phyloP scores from a whole-genome alignment of 2,888 invertebrate genomes.

The Cerceris rybyensis region DNA sequence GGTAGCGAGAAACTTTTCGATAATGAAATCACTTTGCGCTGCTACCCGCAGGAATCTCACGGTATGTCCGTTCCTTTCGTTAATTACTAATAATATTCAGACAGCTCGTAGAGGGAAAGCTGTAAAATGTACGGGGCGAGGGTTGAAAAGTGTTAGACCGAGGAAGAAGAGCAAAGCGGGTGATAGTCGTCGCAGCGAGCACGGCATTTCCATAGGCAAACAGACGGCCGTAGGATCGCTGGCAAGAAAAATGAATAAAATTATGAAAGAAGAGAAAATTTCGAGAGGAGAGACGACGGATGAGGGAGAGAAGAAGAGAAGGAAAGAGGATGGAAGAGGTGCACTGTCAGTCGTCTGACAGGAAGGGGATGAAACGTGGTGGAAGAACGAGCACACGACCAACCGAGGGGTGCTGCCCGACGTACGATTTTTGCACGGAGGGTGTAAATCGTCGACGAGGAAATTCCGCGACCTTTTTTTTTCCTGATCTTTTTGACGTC shows the following conservation, averaged over 20 bases:
- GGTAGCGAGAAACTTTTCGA: slow-evolving; percentile 29
- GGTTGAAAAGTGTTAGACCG: slow-evolving; percentile 40
- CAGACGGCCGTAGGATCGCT: slow-evolving; percentile 60
- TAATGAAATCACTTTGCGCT: slow-evolving; percentile 49
- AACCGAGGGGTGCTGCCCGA: slow-evolving; percentile 44
- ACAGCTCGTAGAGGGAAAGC: slow-evolving; percentile 44
- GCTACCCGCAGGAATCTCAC: slow-evolving; percentile 9
- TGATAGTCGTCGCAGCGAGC: slow-evolving; percentile 38
- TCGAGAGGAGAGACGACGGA: slow-evolving; percentile 46
- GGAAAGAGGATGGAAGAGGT: slow-evolving; percentile 18
- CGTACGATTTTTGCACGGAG: slow-evolving; percentile 66
- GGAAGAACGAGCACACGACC: slow-evolving; percentile 67
- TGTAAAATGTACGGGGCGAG: slow-evolving; percentile 45
- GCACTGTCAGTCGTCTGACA: slow-evolving; percentile 71
- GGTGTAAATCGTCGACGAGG: slow-evolving; percentile 69
- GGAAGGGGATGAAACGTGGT: slow-evolving; percentile 69
- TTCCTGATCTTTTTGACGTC: slow-evolving; percentile 13
- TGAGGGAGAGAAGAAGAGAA: slow-evolving; percentile 7
- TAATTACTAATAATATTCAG: slow-evolving; percentile 82
- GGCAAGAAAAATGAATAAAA: slow-evolving; percentile 71
- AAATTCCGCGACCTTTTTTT: slow-evolving; percentile 47
- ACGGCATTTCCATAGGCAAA: slow-evolving; percentile 67
- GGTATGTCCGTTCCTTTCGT: slow-evolving; percentile 68
- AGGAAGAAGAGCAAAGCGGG: slow-evolving; percentile 18
- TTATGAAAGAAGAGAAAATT: slow-evolving; percentile 67